These are phyloP conservation scores for Saxidomus purpurata DNA, from an alignment of 1,140 invertebrate genomes.

Conservation along the genomic window DNA sequence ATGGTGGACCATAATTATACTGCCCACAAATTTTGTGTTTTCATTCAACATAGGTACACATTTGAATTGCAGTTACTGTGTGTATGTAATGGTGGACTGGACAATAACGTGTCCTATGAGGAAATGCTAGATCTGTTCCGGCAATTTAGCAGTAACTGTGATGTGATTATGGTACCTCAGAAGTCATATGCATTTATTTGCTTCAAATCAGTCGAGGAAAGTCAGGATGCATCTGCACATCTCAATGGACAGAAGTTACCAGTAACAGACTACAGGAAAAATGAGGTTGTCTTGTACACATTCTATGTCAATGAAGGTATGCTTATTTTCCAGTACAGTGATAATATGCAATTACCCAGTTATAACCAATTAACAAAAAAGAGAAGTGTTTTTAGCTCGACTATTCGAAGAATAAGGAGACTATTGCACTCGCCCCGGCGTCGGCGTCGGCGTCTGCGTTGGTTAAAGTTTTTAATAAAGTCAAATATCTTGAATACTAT, in stretches of 20 bases:
- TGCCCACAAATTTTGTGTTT: too few relatives aligned
- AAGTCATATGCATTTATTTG: conserved; percentile 93
- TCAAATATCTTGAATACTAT: too few relatives aligned
- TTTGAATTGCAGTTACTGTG: conserved; percentile 88
- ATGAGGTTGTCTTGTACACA: conserved; percentile 88
- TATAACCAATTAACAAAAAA: too few relatives aligned
- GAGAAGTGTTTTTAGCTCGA: too few relatives aligned
- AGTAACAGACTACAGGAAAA: conserved; percentile 60
- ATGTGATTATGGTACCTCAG: conserved; percentile 90
- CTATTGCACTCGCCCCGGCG: too few relatives aligned
- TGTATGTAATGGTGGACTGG: conserved; percentile 92
- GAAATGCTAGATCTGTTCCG: conserved; percentile 88
- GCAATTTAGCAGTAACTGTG: conserved; percentile 87
- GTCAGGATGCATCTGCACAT: conserved; percentile 88
- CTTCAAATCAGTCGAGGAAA: conserved; percentile 87
- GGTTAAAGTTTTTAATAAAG: too few relatives aligned
- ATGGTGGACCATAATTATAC: too few relatives aligned
- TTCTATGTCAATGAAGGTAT: conserved; percentile 89
- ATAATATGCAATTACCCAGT: too few relatives aligned
- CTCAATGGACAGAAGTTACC: conserved; percentile 83
- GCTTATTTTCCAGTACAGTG: too few relatives aligned
- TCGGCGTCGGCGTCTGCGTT: too few relatives aligned
- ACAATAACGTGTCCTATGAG: conserved; percentile 90
- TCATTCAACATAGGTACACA: too few relatives aligned
- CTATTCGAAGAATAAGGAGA: too few relatives aligned